Conservation (phyloP, 2,888 invertebrate genomes). For the Lasioglossum malachurum region DNA sequence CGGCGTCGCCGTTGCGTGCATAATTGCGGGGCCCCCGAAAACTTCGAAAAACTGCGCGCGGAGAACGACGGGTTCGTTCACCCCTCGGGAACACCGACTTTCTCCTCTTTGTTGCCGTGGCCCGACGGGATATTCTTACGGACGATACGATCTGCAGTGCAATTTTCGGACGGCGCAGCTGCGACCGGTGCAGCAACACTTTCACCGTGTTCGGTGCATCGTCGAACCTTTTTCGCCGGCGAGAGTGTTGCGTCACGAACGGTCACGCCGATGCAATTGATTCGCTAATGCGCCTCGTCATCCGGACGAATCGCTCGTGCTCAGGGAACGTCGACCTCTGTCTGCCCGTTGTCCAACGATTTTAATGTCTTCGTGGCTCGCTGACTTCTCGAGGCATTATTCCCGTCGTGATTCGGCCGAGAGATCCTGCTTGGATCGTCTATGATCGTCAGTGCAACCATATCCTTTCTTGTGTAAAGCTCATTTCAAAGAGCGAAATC, state of each 20-base stretch:
- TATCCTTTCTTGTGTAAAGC: too few relatives aligned
- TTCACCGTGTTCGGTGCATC: background rate
- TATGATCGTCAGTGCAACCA: too few relatives aligned
- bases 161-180: conserved; percentile 13
- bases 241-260: background rate
- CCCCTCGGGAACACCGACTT: background rate
- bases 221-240: background rate
- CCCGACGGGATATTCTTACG: background rate
- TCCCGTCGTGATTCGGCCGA: background rate
- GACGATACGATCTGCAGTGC: conserved; percentile 5
- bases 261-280: background rate
- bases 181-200: conserved; percentile 6
- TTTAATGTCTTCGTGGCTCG: background rate
- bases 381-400: background rate
- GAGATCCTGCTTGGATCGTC: background rate
- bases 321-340: background rate
- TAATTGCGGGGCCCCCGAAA: conserved; percentile 10
- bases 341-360: background rate
- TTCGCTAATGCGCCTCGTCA: background rate
- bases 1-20: background rate
- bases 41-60: background rate
- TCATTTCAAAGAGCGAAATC: too few relatives aligned
- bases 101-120: background rate
- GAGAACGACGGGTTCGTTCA: background rate
- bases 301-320: background rate